Evolutionary conservation across 2,797 vertebrate species (phyloP).

Genomic region (Leucoraja ocellata): DNA sequence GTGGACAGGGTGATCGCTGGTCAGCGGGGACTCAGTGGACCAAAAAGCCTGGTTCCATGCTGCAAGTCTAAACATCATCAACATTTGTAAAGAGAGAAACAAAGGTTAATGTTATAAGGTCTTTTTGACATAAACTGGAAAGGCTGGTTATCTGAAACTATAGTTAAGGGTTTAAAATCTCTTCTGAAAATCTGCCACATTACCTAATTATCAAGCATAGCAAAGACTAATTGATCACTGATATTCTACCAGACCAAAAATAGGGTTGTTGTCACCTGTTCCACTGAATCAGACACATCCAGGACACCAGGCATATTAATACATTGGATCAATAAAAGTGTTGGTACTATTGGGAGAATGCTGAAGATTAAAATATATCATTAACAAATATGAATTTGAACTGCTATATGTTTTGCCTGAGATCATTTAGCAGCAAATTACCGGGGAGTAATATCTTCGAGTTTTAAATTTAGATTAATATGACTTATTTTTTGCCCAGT

Average conservation of each 20-base stretch:
- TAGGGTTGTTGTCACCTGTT: not conserved
- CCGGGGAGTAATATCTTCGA: not conserved
- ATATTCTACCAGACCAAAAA: not conserved
- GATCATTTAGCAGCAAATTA: not conserved
- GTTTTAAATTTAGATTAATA: slow-evolving; percentile 13
- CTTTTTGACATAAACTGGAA: too few species aligned
- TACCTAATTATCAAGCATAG: not conserved
- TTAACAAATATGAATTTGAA: not conserved
- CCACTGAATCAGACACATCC: not conserved
- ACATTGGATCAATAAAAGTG: not conserved
- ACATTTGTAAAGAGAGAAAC: too few species aligned
- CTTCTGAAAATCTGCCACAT: slow-evolving; percentile 10
- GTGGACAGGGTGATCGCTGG: too few species aligned
- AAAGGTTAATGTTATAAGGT: too few species aligned
- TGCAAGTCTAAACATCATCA: too few species aligned
- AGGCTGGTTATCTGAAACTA: too few species aligned
- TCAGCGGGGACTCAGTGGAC: too few species aligned
- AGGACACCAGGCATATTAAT: not conserved
- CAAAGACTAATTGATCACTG: not conserved
- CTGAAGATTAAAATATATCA: not conserved
- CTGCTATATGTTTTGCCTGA: not conserved
- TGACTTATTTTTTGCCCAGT: not conserved
- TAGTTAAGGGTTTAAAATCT: not conserved
- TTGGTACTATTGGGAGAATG: not conserved
- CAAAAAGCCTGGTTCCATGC: too few species aligned